These are phyloP conservation scores for Ictalurus furcatus DNA, from an alignment of 2,113 vertebrate genomes.

Conservation along the genomic window DNA sequence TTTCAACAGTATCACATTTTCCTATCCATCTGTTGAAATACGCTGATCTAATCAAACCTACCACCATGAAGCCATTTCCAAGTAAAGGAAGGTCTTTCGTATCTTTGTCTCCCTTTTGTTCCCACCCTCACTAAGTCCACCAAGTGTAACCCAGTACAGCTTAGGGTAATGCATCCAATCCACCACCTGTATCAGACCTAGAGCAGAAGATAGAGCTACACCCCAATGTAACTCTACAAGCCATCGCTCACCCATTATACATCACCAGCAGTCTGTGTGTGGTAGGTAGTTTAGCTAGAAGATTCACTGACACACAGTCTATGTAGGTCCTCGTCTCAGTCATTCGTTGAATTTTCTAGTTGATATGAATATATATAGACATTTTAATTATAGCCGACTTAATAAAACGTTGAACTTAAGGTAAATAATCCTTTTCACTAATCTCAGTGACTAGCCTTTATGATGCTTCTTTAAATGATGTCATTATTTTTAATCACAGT, in stretches of 20 bases:
- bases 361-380: neutral
- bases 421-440: neutral
- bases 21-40: neutral
- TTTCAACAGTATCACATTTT: neutral
- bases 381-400: too few species aligned
- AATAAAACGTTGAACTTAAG: too few species aligned
- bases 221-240: neutral
- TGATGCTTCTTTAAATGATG: neutral
- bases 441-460: neutral
- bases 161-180: neutral
- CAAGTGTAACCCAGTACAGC: neutral
- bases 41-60: conserved; percentile 4
- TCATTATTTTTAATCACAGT: neutral
- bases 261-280: neutral
- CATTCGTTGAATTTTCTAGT: neutral
- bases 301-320: neutral
- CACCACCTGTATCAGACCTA: neutral
- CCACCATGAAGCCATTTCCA: neutral
- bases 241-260: neutral
- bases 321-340: neutral
- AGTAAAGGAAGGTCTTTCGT: conserved; percentile 3
- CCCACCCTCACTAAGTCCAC: conserved; percentile 7
- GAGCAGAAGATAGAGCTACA: conserved; percentile 15
- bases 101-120: conserved; percentile 5
- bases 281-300: neutral